These are phyloP conservation scores for Dendrolimus pini DNA, from an alignment of 2,888 invertebrate species.

Conservation along the genomic window DNA sequence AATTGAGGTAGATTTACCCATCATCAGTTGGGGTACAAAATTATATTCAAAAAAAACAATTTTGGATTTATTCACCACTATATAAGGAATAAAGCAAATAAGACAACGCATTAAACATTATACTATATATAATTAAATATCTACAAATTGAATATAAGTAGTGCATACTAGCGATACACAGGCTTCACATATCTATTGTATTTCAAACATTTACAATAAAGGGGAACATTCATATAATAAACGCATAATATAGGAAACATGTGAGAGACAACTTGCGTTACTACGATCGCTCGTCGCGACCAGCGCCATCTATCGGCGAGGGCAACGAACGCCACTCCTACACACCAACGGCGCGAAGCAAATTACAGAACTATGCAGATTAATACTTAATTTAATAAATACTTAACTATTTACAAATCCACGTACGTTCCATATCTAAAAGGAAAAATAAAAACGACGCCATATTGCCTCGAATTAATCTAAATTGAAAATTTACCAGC, in stretches of 20 bases:
- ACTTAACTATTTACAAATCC: slow-evolving; percentile 62
- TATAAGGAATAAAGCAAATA: slow-evolving; percentile 60
- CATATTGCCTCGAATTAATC: slow-evolving; percentile 8
- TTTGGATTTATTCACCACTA: background rate
- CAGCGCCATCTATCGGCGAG: slow-evolving; percentile 5
- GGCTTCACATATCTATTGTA: slow-evolving; percentile 51
- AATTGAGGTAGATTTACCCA: slow-evolving; percentile 75
- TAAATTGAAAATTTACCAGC: slow-evolving; percentile 9
- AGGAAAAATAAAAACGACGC: slow-evolving; percentile 17
- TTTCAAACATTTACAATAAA: slow-evolving; percentile 73
- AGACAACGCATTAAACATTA: slow-evolving; percentile 72
- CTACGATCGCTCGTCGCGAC: slow-evolving; percentile 20
- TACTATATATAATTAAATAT: slow-evolving; percentile 76
- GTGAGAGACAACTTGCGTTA: slow-evolving; percentile 51
- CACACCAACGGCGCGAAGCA: slow-evolving; percentile 57
- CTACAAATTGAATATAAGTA: slow-evolving; percentile 73
- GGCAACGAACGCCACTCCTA: slow-evolving; percentile 16
- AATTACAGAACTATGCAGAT: slow-evolving; percentile 58
- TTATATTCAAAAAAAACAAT: slow-evolving; percentile 24
- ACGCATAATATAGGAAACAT: slow-evolving; percentile 74
- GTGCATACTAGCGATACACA: slow-evolving; percentile 65
- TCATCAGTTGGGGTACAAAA: slow-evolving; percentile 52
- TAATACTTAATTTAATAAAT: slow-evolving; percentile 61
- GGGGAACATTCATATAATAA: slow-evolving; percentile 72
- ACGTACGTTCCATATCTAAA: slow-evolving; percentile 20